Percentiles rank a stretch among this genome's conserved stretches.
Evolutionary conservation across 2,113 vertebrate genomes (phyloP).

Genomic region (Microtus oregoni): DNA sequence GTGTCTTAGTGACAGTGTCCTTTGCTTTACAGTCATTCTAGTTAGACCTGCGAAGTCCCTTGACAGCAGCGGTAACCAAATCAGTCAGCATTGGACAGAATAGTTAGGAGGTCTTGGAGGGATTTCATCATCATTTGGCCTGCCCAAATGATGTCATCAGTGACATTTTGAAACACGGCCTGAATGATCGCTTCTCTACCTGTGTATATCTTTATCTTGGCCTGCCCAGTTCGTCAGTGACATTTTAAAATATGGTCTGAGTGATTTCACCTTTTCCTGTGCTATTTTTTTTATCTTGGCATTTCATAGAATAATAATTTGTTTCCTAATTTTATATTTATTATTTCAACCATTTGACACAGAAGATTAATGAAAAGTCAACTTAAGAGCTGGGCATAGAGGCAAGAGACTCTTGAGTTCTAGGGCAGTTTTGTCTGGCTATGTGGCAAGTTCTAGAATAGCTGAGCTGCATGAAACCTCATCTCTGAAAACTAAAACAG

Average conservation of each 20-base stretch:
- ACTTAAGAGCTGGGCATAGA: background rate
- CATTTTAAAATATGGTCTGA: constrained; percentile 12
- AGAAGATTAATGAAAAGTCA: background rate
- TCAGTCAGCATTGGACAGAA: background rate
- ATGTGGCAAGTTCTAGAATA: background rate
- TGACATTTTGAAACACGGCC: constrained; percentile 5
- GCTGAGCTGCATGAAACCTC: background rate
- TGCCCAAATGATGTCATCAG: background rate
- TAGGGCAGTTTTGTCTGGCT: background rate
- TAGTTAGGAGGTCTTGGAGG: background rate
- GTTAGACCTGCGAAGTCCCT: background rate
- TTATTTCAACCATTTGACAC: background rate
- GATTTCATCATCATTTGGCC: background rate
- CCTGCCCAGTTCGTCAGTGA: background rate
- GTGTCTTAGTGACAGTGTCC: no score
- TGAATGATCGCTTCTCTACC: constrained; percentile 20
- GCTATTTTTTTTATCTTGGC: constrained; percentile 19
- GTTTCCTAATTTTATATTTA: background rate
- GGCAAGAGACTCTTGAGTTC: background rate
- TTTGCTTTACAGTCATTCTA: no score
- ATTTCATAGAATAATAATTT: constrained; percentile 12
- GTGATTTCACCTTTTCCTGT: constrained; percentile 6
- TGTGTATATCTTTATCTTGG: constrained; percentile 3
- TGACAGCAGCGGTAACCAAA: background rate
- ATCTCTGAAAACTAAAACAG: background rate